These are phyloP conservation scores for Polydrusus tereticollis DNA, from an alignment of 2,888 invertebrate genomes.

Conservation along the genomic window DNA sequence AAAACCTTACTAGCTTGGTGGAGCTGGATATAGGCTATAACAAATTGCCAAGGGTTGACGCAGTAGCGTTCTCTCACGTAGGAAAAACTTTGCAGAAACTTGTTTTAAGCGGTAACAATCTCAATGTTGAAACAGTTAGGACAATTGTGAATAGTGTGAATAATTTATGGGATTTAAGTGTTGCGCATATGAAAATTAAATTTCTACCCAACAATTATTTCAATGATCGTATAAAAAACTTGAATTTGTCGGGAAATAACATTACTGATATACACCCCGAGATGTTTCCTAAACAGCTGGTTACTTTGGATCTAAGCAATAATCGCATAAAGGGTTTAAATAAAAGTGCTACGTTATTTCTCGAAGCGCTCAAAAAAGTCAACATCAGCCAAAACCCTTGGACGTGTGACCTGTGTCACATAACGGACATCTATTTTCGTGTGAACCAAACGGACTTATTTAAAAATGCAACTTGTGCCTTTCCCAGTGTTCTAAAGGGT, in stretches of 20 bases:
- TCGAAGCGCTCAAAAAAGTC: conserved; percentile 72
- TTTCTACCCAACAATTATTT: conserved; percentile 72
- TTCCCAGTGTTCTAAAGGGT: conserved; percentile 72
- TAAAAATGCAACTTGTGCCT: conserved; percentile 71
- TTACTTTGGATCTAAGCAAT: conserved; percentile 79
- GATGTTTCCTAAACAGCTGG: conserved; percentile 72
- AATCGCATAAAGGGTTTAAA: conserved; percentile 78
- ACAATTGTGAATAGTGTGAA: conserved; percentile 72
- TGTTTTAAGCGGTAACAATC: conserved; percentile 81
- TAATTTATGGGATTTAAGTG: conserved; percentile 71
- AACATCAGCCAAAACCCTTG: conserved; percentile 76
- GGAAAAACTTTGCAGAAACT: conserved; percentile 75
- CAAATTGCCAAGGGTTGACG: conserved; percentile 78
- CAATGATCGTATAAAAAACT: conserved; percentile 72
- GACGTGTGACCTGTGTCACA: conserved; percentile 77
- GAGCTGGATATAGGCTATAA: conserved; percentile 84
- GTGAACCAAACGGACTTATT: conserved; percentile 71
- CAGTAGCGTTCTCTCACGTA: conserved; percentile 72
- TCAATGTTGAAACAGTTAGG: conserved; percentile 71
- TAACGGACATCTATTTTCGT: conserved; percentile 71
- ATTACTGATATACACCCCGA: conserved; percentile 72
- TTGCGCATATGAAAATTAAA: conserved; percentile 73
- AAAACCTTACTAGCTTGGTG: conserved; percentile 77
- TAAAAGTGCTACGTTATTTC: conserved; percentile 71
- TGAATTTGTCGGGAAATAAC: conserved; percentile 83